Evolutionary conservation across 2,888 invertebrate genomes (phyloP).

Genomic region (Tricholauxania praeusta): DNA sequence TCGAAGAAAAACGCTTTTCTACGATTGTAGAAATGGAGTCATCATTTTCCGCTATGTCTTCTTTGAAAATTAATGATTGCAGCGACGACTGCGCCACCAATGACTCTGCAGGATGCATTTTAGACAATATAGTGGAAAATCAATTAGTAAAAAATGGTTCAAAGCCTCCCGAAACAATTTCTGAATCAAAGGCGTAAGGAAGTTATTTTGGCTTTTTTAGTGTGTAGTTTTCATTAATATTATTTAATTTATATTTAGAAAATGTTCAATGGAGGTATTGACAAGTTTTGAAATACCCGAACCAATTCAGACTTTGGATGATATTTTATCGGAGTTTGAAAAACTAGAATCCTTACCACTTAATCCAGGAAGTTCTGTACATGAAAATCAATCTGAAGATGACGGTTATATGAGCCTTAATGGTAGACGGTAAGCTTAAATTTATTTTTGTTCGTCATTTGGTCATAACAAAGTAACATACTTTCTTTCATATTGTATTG

Average conservation of each 20-base stretch:
- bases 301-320: constrained; percentile 88
- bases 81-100: background rate
- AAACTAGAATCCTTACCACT: constrained; percentile 70
- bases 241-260: too few relatives aligned
- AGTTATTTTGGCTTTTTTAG: too few relatives aligned
- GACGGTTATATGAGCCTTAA: constrained; percentile 95
- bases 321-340: constrained; percentile 91
- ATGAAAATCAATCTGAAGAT: constrained; percentile 87
- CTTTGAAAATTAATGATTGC: constrained; percentile 8
- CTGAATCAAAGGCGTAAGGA: constrained; percentile 21
- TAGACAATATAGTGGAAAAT: background rate
- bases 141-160: background rate
- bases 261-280: background rate
- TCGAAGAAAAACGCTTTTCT: too few relatives aligned
- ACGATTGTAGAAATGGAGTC: constrained; percentile 1
- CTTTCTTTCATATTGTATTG: too few relatives aligned
- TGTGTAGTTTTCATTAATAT: too few relatives aligned
- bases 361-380: constrained; percentile 70
- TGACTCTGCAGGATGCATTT: background rate
- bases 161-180: background rate
- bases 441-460: background rate
- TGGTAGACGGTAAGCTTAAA: constrained; percentile 75
- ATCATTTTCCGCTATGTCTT: background rate
- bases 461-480: too few relatives aligned
- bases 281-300: constrained; percentile 85